Percentiles rank a stretch among this genome's conserved stretches.
Conservation (phyloP, 2,888 invertebrate genomes). For the Stenotaenia linearis region DNA sequence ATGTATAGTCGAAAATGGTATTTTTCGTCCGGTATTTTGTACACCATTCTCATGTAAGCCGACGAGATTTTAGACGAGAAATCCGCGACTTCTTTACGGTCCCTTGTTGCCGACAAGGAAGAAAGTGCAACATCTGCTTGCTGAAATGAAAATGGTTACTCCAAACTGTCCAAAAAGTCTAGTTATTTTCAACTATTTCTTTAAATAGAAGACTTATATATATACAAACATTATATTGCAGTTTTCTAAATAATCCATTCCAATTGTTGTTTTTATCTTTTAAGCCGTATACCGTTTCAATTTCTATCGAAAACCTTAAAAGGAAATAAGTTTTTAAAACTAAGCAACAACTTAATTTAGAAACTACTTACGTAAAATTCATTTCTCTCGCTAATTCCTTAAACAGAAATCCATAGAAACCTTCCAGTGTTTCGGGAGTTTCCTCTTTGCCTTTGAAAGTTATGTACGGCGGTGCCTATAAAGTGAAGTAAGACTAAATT, state of each 20-base stretch:
- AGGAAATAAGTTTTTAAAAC: neutral
- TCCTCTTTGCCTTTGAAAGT: neutral
- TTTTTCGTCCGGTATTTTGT: constrained; percentile 1
- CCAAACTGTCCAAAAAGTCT: no score
- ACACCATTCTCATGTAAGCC: neutral
- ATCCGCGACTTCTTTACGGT: neutral
- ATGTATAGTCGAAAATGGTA: neutral
- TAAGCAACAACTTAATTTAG: neutral
- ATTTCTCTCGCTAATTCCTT: neutral
- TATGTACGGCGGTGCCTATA: neutral
- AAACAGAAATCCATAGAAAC: neutral
- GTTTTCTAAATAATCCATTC: neutral
- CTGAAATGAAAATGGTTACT: neutral
- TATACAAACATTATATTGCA: no score
- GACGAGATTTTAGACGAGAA: neutral
- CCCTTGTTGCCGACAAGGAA: neutral
- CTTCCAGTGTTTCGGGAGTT: neutral
- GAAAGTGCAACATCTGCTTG: neutral
- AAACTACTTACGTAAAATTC: neutral
- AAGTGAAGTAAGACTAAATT: neutral
- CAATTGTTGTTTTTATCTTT: neutral
- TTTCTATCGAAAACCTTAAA: neutral
- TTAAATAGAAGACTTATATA: neutral
- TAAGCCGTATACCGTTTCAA: neutral
- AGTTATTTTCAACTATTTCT: neutral